Conservation (phyloP, 2,888 invertebrate species). For the Lepeophtheirus nordmannii region DNA sequence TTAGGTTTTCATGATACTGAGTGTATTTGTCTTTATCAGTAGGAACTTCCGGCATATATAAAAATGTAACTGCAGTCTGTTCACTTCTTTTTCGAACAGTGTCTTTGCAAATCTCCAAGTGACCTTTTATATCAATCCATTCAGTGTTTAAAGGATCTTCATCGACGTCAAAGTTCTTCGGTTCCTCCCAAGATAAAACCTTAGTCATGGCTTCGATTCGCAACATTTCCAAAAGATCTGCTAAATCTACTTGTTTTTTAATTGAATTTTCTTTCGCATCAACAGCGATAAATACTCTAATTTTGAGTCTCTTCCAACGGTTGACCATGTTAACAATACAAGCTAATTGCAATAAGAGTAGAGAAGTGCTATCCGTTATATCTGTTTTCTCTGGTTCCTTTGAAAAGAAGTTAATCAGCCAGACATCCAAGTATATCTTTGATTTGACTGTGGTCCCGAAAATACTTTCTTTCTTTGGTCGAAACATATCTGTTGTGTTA, state of each 20-base stretch:
- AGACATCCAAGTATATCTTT: slow-evolving; percentile 79
- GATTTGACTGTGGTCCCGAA: slow-evolving; percentile 41
- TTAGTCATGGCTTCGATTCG: slow-evolving; percentile 50
- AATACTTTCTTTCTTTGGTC: neutral
- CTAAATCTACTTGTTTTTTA: slow-evolving; percentile 32
- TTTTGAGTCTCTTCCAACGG: slow-evolving; percentile 10
- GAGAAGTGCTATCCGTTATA: slow-evolving; percentile 53
- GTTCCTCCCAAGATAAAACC: slow-evolving; percentile 12
- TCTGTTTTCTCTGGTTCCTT: slow-evolving; percentile 2
- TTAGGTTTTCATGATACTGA: slow-evolving; percentile 52
- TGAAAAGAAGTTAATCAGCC: slow-evolving; percentile 86
- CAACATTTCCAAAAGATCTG: slow-evolving; percentile 50
- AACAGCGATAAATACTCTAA: slow-evolving; percentile 20
- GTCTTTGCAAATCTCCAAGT: slow-evolving; percentile 47
- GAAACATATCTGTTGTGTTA: slow-evolving; percentile 36
- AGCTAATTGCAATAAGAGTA: slow-evolving; percentile 91
- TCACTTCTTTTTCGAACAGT: slow-evolving; percentile 56
- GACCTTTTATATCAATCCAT: neutral
- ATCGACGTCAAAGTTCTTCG: neutral
- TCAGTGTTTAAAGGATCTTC: neutral
- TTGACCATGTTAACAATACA: slow-evolving; percentile 73
- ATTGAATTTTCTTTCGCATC: neutral
- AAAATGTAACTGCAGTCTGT: slow-evolving; percentile 73
- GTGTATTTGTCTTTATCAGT: slow-evolving; percentile 30
- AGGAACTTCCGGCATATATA: slow-evolving; percentile 80